These are phyloP conservation scores for Periparus ater DNA, from an alignment of 2,797 vertebrate species.

Conservation along the genomic window DNA sequence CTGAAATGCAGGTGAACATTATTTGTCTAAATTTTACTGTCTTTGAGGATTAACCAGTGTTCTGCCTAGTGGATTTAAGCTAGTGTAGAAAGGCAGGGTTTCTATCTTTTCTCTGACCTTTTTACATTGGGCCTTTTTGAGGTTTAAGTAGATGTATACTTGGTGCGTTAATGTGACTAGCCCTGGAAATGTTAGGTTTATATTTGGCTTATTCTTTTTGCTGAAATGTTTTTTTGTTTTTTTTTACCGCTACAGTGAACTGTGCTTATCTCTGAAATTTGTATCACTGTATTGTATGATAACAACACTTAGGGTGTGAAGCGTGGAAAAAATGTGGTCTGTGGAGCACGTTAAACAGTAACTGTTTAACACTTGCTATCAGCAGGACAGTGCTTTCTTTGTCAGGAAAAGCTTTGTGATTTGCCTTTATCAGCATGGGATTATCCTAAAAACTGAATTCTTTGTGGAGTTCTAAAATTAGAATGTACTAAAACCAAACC, in stretches of 20 bases:
- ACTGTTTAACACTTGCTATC: background rate
- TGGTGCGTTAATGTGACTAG: background rate
- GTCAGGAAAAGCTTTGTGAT: background rate
- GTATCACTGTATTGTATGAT: background rate
- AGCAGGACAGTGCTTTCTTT: background rate
- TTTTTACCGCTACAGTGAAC: background rate
- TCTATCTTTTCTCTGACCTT: background rate
- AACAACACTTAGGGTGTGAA: background rate
- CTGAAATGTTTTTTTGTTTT: background rate
- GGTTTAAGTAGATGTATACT: background rate
- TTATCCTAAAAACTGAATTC: background rate
- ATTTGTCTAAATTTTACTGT: background rate
- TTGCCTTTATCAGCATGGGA: background rate
- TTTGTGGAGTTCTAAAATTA: background rate
- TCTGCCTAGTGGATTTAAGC: background rate
- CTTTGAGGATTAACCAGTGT: background rate
- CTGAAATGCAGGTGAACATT: background rate
- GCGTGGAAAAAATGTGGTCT: background rate
- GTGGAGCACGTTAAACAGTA: background rate
- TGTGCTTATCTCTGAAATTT: background rate
- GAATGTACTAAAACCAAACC: background rate
- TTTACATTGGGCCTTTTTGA: background rate
- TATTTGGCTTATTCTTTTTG: background rate
- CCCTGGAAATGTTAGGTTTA: background rate
- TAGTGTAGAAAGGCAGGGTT: background rate